phyloP scores from a whole-genome alignment of 2,888 invertebrate species.

The Caenorhabditis panamensis region DNA sequence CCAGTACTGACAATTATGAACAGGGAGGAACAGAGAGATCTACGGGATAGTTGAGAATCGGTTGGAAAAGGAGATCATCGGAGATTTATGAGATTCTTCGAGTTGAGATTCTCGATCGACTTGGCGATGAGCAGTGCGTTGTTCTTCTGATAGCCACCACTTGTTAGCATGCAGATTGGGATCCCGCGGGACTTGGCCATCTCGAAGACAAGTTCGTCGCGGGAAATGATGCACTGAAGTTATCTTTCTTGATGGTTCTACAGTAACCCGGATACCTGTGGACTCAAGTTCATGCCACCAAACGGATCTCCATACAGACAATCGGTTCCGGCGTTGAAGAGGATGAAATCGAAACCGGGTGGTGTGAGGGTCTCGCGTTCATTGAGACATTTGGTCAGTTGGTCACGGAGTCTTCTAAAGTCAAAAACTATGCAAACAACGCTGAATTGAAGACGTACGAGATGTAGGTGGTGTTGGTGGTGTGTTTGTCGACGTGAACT shows the following conservation, averaged over 20 bases:
- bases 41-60: conserved; percentile 12
- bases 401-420: conserved; percentile 40
- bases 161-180: conserved; percentile 83
- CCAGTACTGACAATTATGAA: no score
- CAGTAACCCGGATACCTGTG: conserved; percentile 83
- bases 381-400: conserved; percentile 46
- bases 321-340: conserved; percentile 96
- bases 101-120: conserved; percentile 88
- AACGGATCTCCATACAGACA: conserved; percentile 88
- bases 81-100: conserved; percentile 81
- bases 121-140: conserved; percentile 90
- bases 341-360: conserved; percentile 86
- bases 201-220: conserved; percentile 90
- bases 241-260: conserved; percentile 5
- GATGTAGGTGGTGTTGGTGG: conserved; percentile 48
- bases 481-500: conserved; percentile 43
- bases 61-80: conserved; percentile 25
- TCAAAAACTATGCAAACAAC: not conserved
- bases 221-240: conserved; percentile 88
- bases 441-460: conserved; percentile 26
- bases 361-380: conserved; percentile 25
- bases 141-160: conserved; percentile 89
- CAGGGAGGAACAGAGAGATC: not conserved
- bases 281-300: conserved; percentile 87
- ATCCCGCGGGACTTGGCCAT: conserved; percentile 83